Base-by-base conservation (phyloP, 2,888 invertebrate genomes). In the Drosophila neonasuta region DNA sequence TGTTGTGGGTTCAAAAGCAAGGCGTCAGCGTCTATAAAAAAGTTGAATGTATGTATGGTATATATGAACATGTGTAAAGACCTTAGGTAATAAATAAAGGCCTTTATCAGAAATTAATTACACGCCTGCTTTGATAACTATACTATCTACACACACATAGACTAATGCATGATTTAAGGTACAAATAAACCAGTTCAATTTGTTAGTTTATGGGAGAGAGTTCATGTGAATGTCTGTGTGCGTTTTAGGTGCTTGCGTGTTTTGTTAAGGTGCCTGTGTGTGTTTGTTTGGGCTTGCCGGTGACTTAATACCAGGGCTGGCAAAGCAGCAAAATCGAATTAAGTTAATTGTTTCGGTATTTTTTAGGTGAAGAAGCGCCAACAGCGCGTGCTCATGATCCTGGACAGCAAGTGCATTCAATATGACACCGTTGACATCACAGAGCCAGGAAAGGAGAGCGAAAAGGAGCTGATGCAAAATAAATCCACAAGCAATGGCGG, bases 381-480 rank as follows among this genome's bases (percentile, higher is more conserved):
- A 91, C 97, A 97, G 90, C 94, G 97, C 75, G 97, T 99, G 61
- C 91, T 96, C 84, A 96, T 98, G 95, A 96, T 98, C 88, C 92
- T 99, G 87, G 97, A 98, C 89, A 96, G 97, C 80, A 96, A 97
- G 93, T 94, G 93, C 91, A 95, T 99, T 81, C 94, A 95, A 84
- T 98, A 97, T 91, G 95, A 97, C 90, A 92, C 94, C 68, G 95
- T 99, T 88, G 99, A 99, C 91, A 98, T 99, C 88, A 96, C 98
- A 52, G 98, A 98, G 90, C 97, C 98, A 15, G 97, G 96, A 55
- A 95, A 94, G 89, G 97, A 97, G 91, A 92, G 94, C 65, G 95
- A 96, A 79, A 96, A 97, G 91, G 96, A 96, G 83, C 96, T 96
- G 88, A 98, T 99, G 97, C 96, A 97, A 91, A 94, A 93, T 88